Evolutionary conservation across 2,113 vertebrate species (phyloP), one percentile per base, ranked within the genome.

Genomic region (Cyanoderma ruficeps): DNA sequence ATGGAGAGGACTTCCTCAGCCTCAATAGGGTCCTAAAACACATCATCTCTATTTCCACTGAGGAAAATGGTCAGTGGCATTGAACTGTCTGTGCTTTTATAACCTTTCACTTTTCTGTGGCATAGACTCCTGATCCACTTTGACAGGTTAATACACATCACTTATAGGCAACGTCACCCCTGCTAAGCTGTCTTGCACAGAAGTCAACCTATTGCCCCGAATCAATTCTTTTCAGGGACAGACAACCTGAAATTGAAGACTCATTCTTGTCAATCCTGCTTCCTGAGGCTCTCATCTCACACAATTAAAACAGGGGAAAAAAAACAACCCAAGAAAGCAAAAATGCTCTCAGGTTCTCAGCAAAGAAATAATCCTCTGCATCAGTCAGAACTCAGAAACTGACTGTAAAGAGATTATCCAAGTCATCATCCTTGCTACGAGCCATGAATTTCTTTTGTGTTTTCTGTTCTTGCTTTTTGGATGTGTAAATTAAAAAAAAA

Each of bases 141-240:
- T 94, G 92, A 93, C 92, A 93, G 78, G 88, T 96, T 95, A 95
- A 96, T 93, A 91, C 47, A 72, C 67, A 90, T 88, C 88, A 87
- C 94, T 92, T 94, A 86, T 6, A 95, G 88, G 70, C 67, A 93
- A 72, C 0, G 27, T 90, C 88, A 91, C 50, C 53, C 41, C 82
- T 61, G 57, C 94, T 93, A 93, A 88, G 90, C 82, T 87, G 87
- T 94, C 69, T 89, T 60, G 65, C 69, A 95, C 74, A 82, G 65
- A 91, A 95, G 76, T 23, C 74, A 91, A 59, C 52, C 44, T 83
- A 87, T 59, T 91, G 91, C 64, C 76, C 65, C n/a, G 69, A 93
- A 87, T 91, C 55, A 96, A 78, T 78, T 75, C 52, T 91, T 89
- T 91, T 55, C 77, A 87, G 65, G 50, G 39, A 75, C 39, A 75